Evolutionary conservation across 1,140 invertebrate species (phyloP), one percentile per base, ranked within the genome.

Genomic region (Calycopis cecrops): DNA sequence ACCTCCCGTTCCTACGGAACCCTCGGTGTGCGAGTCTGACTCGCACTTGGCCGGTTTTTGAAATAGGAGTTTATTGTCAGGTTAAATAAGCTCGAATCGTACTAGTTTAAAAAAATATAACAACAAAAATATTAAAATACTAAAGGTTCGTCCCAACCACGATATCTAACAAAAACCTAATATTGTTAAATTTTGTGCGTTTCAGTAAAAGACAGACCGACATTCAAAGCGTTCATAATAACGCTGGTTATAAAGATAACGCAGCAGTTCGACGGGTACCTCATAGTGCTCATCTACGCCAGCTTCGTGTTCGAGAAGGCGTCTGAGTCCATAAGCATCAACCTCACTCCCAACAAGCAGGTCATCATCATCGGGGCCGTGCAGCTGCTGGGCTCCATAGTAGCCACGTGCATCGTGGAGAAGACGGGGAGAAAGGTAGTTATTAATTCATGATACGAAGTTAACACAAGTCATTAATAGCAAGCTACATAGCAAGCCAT

Each of bases 221-320:
- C 84, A 0, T 74, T 76, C 59, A 85, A 82, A 63, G 84, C 84
- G 0, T 82, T 87, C 60, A 78, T 84, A 52, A 87, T 87, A 37
- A 79, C 81, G 0, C 47, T 84, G 9, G 74, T 85, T 0, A 81
- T 87, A 21, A 87, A 84, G 55, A 77, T 87, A 42, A 72, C 81
- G 0, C 84, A 90, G 59, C 88, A 90, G 55, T 84, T 88, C 55
- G 87, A 88, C 56, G 89, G 89, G 0, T 89, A 88, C 70, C 85
- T 90, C 12, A 89, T 89, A 16, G 84, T 90, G 57, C 69, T 90
- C 8, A 90, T 89, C 44, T 90, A 87, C 57, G 89, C 89, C 4
- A 86, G 88, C 0, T 76, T 80, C 47, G 75, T 87, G 4, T 85
- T 85, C 57, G 74, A 74, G 49, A 57, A 61, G n/a, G 81, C 85